Conservation (phyloP, 2,113 vertebrate genomes). For the Nipponia nippon region DNA sequence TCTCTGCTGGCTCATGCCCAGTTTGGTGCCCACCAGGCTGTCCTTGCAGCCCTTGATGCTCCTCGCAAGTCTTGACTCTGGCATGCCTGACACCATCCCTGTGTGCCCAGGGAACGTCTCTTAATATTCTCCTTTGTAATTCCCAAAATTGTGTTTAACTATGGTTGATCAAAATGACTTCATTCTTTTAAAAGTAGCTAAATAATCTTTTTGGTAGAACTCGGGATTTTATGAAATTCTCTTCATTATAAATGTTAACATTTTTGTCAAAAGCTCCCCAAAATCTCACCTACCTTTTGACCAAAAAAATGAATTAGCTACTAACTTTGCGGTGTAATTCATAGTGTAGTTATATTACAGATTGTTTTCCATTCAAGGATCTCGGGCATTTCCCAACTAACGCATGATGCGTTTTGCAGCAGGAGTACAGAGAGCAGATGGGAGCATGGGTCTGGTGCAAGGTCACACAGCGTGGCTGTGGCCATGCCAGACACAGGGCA, state of each 20-base stretch:
- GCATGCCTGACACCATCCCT: background rate
- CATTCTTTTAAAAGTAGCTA: background rate
- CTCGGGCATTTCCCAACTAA: background rate
- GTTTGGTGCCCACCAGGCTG: background rate
- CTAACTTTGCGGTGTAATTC: background rate
- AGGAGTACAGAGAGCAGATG: background rate
- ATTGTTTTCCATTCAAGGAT: background rate
- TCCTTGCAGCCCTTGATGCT: background rate
- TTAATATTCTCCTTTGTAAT: background rate
- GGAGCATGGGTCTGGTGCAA: background rate
- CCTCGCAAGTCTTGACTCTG: background rate
- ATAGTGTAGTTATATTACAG: background rate
- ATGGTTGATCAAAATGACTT: background rate
- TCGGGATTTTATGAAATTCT: background rate
- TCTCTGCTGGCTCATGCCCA: background rate
- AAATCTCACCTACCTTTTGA: background rate
- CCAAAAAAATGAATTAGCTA: background rate
- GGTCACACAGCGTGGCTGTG: background rate
- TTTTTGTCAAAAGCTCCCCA: background rate
- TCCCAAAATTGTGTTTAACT: background rate
- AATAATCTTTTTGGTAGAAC: background rate
- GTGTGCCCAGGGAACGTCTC: background rate
- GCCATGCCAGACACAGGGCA: background rate
- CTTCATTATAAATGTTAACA: background rate
- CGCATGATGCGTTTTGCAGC: background rate